These are phyloP conservation scores for Dicranocentrus wangi DNA, from an alignment of 2,888 invertebrate genomes.

Conservation along the genomic window DNA sequence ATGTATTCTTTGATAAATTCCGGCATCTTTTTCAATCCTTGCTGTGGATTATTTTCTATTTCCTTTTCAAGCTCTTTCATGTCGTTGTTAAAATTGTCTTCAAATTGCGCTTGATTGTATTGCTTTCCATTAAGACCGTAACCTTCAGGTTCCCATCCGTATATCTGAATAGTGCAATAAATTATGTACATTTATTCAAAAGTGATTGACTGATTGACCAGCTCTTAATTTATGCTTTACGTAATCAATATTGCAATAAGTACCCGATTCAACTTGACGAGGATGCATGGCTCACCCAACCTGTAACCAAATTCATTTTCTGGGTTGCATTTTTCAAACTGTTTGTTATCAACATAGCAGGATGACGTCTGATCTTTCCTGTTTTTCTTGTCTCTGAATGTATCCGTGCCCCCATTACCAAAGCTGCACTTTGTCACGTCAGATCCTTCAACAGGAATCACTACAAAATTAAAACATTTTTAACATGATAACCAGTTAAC, in stretches of 20 bases:
- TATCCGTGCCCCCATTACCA: constrained; percentile 50
- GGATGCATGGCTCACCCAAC: constrained; percentile 93
- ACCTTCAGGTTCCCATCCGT: constrained; percentile 87
- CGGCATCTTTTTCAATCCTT: constrained; percentile 62
- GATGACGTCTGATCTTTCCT: constrained; percentile 50
- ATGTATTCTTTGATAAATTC: constrained; percentile 59
- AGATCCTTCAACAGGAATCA: constrained; percentile 74
- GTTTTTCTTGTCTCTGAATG: constrained; percentile 56
- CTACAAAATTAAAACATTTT: constrained; percentile 6
- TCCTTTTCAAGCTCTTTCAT: constrained; percentile 34
- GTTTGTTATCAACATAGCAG: constrained; percentile 56
- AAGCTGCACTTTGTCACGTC: constrained; percentile 79
- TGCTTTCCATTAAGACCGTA: constrained; percentile 76
- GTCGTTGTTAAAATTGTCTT: constrained; percentile 73
- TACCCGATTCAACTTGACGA: constrained; percentile 93
- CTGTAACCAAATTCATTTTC: constrained; percentile 90
- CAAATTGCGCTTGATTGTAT: constrained; percentile 75
- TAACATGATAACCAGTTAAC: neutral
- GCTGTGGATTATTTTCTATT: constrained; percentile 43
- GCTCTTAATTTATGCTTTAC: too few species aligned
- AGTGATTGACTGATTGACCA: too few species aligned
- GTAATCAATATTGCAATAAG: too few species aligned
- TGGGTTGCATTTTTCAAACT: constrained; percentile 85
- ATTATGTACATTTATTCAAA: neutral
- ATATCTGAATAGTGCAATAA: constrained; percentile 79